These are phyloP conservation scores for Lordiphosa mommai DNA, from an alignment of 1,140 invertebrate genomes.

Conservation along the genomic window DNA sequence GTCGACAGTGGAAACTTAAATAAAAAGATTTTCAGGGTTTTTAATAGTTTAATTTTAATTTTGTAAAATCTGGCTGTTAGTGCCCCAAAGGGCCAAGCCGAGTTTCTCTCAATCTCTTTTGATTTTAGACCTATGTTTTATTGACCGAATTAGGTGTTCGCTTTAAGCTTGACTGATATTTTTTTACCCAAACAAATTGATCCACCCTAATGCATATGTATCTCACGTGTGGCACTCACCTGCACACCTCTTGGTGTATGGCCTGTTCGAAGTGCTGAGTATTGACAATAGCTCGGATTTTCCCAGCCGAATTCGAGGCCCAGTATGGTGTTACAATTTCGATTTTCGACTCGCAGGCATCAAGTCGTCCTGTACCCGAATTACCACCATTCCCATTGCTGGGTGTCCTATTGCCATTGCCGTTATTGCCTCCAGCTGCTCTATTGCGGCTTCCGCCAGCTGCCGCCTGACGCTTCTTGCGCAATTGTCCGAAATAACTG, in stretches of 20 bases:
- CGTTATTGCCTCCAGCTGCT: constrained; percentile 12
- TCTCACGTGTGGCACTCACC: constrained; percentile 82
- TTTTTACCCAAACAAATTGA: no score
- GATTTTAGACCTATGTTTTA: no score
- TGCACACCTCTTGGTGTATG: constrained; percentile 96
- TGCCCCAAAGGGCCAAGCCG: no score
- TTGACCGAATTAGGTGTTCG: no score
- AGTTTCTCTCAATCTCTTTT: no score
- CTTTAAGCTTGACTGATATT: no score
- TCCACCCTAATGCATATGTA: no score
- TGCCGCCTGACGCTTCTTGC: constrained; percentile 81
- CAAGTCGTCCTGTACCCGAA: constrained; percentile 85
- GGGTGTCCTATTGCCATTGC: constrained; percentile 34
- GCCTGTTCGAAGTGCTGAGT: constrained; percentile 97
- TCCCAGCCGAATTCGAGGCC: constrained; percentile 94
- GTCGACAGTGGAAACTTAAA: no score
- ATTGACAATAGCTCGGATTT: constrained; percentile 94
- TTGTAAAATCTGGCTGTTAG: not conserved
- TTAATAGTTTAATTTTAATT: no score
- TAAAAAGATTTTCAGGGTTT: no score
- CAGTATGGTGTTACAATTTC: constrained; percentile 96
- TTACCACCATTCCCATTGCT: constrained; percentile 53
- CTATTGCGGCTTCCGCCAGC: constrained; percentile 47
- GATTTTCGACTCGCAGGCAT: constrained; percentile 94
- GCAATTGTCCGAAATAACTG: constrained; percentile 81